phyloP scores from a whole-genome alignment of 2,888 invertebrate species.

The Rhamnusium bicolor region DNA sequence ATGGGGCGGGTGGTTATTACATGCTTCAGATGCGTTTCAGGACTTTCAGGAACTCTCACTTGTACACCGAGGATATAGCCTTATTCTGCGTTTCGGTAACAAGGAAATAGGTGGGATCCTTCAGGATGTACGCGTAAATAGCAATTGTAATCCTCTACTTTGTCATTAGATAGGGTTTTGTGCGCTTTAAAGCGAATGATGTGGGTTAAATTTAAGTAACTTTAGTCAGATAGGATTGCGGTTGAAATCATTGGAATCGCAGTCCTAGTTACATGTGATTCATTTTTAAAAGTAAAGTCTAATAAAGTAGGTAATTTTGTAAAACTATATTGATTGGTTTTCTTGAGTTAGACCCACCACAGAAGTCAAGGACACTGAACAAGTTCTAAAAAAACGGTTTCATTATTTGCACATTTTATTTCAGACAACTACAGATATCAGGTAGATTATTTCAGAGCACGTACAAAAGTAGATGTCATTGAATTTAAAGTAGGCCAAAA shows the following conservation, averaged over 20 bases:
- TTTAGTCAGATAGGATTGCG: neutral
- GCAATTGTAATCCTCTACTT: constrained; percentile 43
- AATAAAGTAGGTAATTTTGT: too few species aligned
- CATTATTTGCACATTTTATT: too few species aligned
- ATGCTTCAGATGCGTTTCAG: constrained; percentile 52
- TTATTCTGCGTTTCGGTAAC: constrained; percentile 34
- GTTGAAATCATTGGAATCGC: neutral
- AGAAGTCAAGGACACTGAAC: too few species aligned
- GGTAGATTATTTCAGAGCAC: too few species aligned
- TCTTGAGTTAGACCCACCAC: too few species aligned
- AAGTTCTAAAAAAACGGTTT: too few species aligned
- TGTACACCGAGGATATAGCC: constrained; percentile 1
- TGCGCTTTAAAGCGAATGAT: constrained; percentile 30
- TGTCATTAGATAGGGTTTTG: constrained; percentile 42
- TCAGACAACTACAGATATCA: too few species aligned
- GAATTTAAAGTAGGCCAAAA: too few species aligned
- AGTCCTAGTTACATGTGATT: neutral
- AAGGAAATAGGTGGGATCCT: constrained; percentile 51
- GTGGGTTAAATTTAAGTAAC: constrained; percentile 34
- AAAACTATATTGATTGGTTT: too few species aligned
- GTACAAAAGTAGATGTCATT: too few species aligned
- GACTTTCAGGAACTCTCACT: constrained; percentile 13
- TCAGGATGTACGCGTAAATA: constrained; percentile 45
- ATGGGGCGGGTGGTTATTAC: constrained; percentile 53
- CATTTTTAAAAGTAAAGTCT: neutral